phyloP scores from a whole-genome alignment of 2,113 vertebrate genomes.

The Scytalopus superciliaris region DNA sequence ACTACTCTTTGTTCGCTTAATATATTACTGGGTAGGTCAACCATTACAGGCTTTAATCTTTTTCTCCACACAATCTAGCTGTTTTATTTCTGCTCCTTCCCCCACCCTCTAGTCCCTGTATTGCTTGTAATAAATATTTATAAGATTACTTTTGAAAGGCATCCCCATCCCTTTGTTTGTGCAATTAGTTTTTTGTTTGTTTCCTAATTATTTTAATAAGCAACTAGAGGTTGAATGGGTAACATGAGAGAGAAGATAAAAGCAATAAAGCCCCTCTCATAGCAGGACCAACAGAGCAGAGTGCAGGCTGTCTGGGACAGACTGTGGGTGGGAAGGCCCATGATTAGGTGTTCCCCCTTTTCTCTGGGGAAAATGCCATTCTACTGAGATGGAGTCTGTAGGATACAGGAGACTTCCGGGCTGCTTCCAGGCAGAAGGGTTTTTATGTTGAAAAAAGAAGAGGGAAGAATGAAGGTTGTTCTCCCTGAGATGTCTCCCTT shows the following conservation, averaged over 20 bases:
- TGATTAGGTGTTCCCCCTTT: background rate
- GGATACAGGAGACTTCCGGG: background rate
- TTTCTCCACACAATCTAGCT: constrained; percentile 37
- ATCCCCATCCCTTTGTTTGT: constrained; percentile 42
- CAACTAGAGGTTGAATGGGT: background rate
- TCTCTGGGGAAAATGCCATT: background rate
- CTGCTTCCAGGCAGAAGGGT: background rate
- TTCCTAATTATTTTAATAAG: background rate
- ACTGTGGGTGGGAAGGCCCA: background rate
- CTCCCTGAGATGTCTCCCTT: background rate
- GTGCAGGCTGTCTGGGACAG: background rate
- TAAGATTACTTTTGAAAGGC: constrained; percentile 67
- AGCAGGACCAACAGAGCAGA: background rate
- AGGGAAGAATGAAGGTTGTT: constrained; percentile 35
- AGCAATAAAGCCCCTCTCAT: background rate
- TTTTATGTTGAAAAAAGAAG: constrained; percentile 6
- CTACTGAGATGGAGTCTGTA: background rate
- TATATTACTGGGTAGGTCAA: constrained; percentile 61
- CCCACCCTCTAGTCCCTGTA: background rate
- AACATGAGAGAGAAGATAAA: background rate
- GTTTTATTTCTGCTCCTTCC: constrained; percentile 47
- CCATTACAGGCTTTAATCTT: constrained; percentile 36
- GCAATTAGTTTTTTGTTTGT: constrained; percentile 49
- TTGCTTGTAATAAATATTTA: constrained; percentile 68
- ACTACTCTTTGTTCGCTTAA: constrained; percentile 61